These are phyloP conservation scores for Drosophila prolongata DNA, from an alignment of 2,888 invertebrate genomes.

Conservation along the genomic window DNA sequence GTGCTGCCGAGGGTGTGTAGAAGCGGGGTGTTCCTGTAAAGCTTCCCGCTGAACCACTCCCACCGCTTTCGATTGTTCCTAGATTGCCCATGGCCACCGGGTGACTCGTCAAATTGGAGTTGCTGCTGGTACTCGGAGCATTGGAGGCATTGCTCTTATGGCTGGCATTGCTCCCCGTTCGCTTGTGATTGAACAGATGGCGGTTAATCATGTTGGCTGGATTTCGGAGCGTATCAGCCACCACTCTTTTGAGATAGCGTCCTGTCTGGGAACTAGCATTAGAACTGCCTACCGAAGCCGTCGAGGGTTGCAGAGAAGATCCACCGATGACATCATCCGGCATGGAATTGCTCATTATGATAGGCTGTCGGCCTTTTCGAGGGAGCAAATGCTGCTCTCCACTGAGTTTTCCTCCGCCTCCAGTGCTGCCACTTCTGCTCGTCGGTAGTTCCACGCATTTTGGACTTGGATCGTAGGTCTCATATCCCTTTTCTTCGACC, in stretches of 20 bases:
- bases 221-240: slow-evolving; percentile 74
- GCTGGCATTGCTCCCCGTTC: slow-evolving; percentile 80
- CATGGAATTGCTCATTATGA: slow-evolving; percentile 80
- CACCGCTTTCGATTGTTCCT: slow-evolving; percentile 73
- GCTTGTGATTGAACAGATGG: slow-evolving; percentile 79
- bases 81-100: slow-evolving; percentile 68
- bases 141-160: slow-evolving; percentile 79
- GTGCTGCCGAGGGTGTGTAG: slow-evolving; percentile 67
- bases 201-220: slow-evolving; percentile 67
- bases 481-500: slow-evolving; percentile 72
- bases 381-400: slow-evolving; percentile 77
- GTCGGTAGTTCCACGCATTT: slow-evolving; percentile 72
- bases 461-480: slow-evolving; percentile 81
- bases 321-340: slow-evolving; percentile 74
- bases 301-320: slow-evolving; percentile 76
- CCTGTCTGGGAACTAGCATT: slow-evolving; percentile 73
- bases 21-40: slow-evolving; percentile 74
- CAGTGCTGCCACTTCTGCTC: slow-evolving; percentile 55
- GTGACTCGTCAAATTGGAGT: slow-evolving; percentile 73
- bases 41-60: slow-evolving; percentile 81
- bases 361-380: slow-evolving; percentile 55
- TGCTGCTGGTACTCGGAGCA: slow-evolving; percentile 75
- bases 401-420: slow-evolving; percentile 56
- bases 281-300: slow-evolving; percentile 80
- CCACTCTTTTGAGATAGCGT: slow-evolving; percentile 71